These are phyloP conservation scores for Orbicella faveolata DNA, from an alignment of 64 coral and sea anemone genomes.

Conservation along the genomic window DNA sequence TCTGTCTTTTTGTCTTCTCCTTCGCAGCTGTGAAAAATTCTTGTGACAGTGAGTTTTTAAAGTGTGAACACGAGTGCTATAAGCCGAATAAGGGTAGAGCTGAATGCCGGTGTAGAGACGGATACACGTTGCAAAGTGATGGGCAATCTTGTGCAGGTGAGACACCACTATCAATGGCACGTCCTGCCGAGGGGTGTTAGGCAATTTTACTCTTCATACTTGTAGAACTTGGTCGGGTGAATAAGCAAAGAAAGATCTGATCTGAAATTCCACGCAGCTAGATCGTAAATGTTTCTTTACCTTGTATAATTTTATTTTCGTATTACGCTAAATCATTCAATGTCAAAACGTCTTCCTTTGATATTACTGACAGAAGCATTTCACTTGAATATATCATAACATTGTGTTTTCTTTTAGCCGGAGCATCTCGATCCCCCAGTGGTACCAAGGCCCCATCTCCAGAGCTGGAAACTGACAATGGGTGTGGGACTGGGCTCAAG, in stretches of 20 bases:
- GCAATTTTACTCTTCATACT: too few relatives aligned
- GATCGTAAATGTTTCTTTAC: neutral
- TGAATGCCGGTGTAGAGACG: constrained; percentile 70
- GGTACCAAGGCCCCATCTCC: constrained; percentile 16
- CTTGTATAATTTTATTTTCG: neutral
- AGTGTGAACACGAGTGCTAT: constrained; percentile 77
- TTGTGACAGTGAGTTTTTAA: constrained; percentile 71
- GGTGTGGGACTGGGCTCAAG: constrained; percentile 57
- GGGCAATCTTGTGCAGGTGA: constrained; percentile 77
- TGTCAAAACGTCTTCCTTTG: neutral
- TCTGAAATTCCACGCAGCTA: too few relatives aligned
- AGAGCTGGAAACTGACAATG: constrained; percentile 16
- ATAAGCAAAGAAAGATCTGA: too few relatives aligned
- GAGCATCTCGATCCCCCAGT: constrained; percentile 40
- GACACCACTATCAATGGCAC: neutral
- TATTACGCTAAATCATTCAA: neutral
- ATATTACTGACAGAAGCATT: neutral
- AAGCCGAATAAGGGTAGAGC: constrained; percentile 59
- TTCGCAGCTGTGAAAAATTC: constrained; percentile 80
- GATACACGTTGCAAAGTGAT: constrained; percentile 55
- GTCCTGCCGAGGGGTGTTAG: too few relatives aligned
- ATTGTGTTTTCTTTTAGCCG: neutral
- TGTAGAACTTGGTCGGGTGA: too few relatives aligned
- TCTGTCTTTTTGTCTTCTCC: neutral
- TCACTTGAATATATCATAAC: neutral